Percentiles rank a stretch among this genome's conserved stretches.
These are phyloP conservation scores for Edolisoma coerulescens DNA, from an alignment of 2,113 vertebrate species.

Conservation along the genomic window DNA sequence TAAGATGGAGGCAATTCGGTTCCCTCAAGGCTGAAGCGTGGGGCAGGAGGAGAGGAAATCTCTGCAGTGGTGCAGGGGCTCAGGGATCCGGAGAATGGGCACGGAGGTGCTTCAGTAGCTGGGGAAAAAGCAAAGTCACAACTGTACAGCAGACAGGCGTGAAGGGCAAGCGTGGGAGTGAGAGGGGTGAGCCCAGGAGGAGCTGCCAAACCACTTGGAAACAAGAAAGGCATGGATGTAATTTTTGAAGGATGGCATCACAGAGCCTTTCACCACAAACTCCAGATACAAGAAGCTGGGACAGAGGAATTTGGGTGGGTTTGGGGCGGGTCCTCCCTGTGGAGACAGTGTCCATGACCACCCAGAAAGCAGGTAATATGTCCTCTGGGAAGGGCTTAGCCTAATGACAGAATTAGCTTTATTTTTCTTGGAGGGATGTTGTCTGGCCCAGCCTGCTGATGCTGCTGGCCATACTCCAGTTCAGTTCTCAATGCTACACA, in stretches of 20 bases:
- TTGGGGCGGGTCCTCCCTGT: not conserved
- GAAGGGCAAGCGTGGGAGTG: not conserved
- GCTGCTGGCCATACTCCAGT: not conserved
- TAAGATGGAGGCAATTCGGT: slow-evolving; percentile 68
- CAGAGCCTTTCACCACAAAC: not conserved
- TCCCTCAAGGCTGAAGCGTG: not conserved
- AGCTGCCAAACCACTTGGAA: slow-evolving; percentile 9
- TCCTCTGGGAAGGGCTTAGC: not conserved
- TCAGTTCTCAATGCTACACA: not conserved
- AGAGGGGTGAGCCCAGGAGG: not conserved
- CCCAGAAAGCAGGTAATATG: not conserved
- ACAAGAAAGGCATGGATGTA: not conserved
- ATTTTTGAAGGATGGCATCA: slow-evolving; percentile 8
- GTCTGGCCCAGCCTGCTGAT: not conserved
- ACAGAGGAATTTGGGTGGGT: slow-evolving; percentile 13
- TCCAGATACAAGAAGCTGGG: not conserved
- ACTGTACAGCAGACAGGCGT: not conserved
- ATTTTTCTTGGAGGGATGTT: not conserved
- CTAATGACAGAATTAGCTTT: not conserved
- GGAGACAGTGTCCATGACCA: not conserved
- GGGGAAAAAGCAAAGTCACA: slow-evolving; percentile 19
- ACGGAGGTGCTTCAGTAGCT: slow-evolving; percentile 38
- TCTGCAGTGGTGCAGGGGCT: not conserved
- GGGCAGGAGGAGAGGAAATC: not conserved
- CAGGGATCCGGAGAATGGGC: not conserved